Percentiles rank a stretch among this genome's conserved stretches.
These are phyloP conservation scores for Chaetoderma sp. DNA, from an alignment of 2,888 invertebrate species.

Conservation along the genomic window DNA sequence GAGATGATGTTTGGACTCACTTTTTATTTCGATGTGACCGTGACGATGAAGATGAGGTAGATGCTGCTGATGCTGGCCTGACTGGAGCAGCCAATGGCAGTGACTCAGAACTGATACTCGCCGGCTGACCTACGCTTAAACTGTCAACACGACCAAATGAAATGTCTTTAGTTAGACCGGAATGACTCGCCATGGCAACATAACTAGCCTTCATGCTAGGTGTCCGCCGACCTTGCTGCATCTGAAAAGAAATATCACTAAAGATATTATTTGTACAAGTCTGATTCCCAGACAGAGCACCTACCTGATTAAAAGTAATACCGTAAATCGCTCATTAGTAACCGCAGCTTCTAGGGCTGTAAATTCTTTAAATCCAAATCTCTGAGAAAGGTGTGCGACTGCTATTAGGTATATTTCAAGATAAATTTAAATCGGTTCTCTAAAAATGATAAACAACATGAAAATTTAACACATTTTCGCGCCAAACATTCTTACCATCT, in stretches of 20 bases:
- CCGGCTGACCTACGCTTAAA: too few species aligned
- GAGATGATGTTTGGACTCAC: too few species aligned
- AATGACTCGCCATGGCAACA: constrained; percentile 77
- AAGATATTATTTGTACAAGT: background rate
- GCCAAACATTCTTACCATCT: too few species aligned
- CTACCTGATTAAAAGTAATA: background rate
- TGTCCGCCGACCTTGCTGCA: constrained; percentile 93
- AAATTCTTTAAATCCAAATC: too few species aligned
- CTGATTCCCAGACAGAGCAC: background rate
- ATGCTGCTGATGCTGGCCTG: constrained; percentile 39
- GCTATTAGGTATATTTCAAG: too few species aligned
- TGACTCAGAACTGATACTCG: too few species aligned
- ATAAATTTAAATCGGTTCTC: too few species aligned
- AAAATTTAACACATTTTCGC: too few species aligned
- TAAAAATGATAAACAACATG: too few species aligned
- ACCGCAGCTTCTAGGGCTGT: too few species aligned
- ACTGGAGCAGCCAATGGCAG: constrained; percentile 45
- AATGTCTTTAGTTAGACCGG: constrained; percentile 62
- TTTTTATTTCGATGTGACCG: constrained; percentile 60
- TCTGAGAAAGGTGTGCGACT: too few species aligned
- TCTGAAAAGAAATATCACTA: constrained; percentile 68
- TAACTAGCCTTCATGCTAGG: constrained; percentile 95
- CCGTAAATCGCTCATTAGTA: background rate
- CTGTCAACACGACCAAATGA: constrained; percentile 49
- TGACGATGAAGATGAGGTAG: constrained; percentile 29